Evolutionary conservation across 2,113 vertebrate genomes (phyloP).

Genomic region (Dicrurus megarhynchus): DNA sequence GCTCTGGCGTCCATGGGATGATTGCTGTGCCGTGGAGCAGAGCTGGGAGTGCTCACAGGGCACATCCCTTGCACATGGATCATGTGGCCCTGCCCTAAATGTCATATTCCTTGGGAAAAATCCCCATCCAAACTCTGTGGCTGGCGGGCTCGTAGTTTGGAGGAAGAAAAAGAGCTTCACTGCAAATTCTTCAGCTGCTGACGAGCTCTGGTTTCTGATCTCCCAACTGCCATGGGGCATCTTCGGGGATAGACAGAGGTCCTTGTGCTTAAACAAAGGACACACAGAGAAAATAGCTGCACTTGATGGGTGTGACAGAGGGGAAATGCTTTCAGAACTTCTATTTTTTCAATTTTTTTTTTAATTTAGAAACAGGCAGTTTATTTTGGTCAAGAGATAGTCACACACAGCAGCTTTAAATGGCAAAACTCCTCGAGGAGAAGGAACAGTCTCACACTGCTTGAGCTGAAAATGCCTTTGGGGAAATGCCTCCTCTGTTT

Average conservation of each 20-base stretch:
- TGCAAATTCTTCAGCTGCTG: constrained; percentile 12
- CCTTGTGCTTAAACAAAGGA: constrained; percentile 49
- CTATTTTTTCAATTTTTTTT: background rate
- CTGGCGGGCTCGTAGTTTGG: background rate
- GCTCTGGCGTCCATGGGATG: background rate
- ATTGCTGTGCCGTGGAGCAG: background rate
- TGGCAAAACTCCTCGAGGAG: background rate
- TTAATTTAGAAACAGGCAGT: constrained; percentile 14
- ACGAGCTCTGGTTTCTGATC: background rate
- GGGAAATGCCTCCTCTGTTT: background rate
- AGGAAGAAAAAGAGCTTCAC: background rate
- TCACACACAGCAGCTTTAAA: background rate
- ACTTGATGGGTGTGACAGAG: constrained; percentile 25
- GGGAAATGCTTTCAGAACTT: constrained; percentile 45
- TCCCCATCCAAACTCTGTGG: background rate
- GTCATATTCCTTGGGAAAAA: background rate
- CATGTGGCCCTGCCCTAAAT: background rate
- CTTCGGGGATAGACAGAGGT: background rate
- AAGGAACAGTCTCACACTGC: background rate
- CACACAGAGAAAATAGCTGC: constrained; percentile 39
- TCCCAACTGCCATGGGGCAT: constrained; percentile 33
- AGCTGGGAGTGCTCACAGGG: background rate
- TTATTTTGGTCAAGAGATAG: constrained; percentile 49
- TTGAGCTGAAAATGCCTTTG: background rate
- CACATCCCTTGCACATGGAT: background rate